Base-by-base conservation (phyloP, 1,140 invertebrate species). In the Aphaenogaster floridana region DNA sequence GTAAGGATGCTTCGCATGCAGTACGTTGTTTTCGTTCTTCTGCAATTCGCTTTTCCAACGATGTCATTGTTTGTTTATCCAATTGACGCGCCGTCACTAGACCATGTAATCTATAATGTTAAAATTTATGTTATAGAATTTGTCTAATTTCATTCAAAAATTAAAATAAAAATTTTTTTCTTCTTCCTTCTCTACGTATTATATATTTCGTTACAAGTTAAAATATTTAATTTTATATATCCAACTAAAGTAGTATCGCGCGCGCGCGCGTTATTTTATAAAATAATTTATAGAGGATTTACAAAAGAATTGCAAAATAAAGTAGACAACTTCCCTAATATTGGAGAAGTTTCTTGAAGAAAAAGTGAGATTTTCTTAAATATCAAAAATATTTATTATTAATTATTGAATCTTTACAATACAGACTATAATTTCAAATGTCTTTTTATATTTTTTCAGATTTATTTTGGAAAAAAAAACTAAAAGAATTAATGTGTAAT, bases 21-120 rank as follows among this genome's bases (percentile, higher is more conserved):
- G 96, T 96, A 88, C 97, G 96, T 90, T 97, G 96, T 91, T 98
- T 97, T 48, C 98, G 96, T 94, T 99, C 98, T 86, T 99, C 98
- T 71, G 97, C 97, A 71, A 99, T 95, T 86, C 97, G 97, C 88
- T 98, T 97, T 94, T 99, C 98, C 87, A 98, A 94, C 36, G 96
- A 96, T 61, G 96, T 96, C 89, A 99, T 96, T 68, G 97, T 96
- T 90, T 98, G 97, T 94, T 98, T 98, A 92, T 99, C 98, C 85
- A 97, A 95, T 94, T 98, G 97, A 77, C 97, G 96, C 59, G 96
- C 96, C 83, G 96, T 97, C 52, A 97, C 96, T 61, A 98, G 94
- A 91, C 97, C 97, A 90, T 98, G 97, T 77, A 98, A 93, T 95
- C 97, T 97, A 89, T 9, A 86, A 39, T 39, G 59, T 76, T 28